Evolutionary conservation across 2,888 invertebrate species (phyloP), one percentile per base, ranked within the genome.

Genomic region (Cyclophora punctaria): DNA sequence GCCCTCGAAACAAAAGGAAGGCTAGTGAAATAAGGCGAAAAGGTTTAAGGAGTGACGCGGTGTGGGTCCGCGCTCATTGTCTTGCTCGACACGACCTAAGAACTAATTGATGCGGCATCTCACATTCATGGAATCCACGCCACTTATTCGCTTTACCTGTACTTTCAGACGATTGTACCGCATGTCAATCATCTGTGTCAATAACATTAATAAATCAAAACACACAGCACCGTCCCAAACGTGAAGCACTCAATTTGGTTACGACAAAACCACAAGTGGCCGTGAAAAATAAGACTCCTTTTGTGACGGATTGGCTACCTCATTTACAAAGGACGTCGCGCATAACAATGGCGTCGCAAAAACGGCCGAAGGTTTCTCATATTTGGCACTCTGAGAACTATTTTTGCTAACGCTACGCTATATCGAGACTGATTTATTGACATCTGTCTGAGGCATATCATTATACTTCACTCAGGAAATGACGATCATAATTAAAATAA

Each of bases 1-100:
- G 77, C 70, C 71, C 76, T 74, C 78, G 79, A 82, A 81, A 87
- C 85, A 85, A 87, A 86, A 87, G 84, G 78, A 82, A 80, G 79
- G 78, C 77, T 82, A 73, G 78, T 78, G 79, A 79, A 87, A 86
- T 85, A 86, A 87, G 85, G 84, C 80, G 82, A 87, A 87, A 83
- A 86, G 83, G 83, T 78, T 79, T 80, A 78, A 75, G 76, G 78
- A 80, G 84, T 86, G 85, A 86, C 83, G 85, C 83, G 82, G 81
- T 84, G 85, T 83, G 86, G 84, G 74, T 80, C 77, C 67, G 75
- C 70, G 77, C 80, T 77, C 82, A 82, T 83, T 85, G 86, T 84
- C 80, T 80, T 20, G 20, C 20, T 71, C 61, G 54, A 52, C n/a
- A 35, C 47, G 61, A 67, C 45, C 44, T 20, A 40, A 52, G 20